Conservation (phyloP, 2,113 vertebrate genomes). For the Ploceus nigricollis region DNA sequence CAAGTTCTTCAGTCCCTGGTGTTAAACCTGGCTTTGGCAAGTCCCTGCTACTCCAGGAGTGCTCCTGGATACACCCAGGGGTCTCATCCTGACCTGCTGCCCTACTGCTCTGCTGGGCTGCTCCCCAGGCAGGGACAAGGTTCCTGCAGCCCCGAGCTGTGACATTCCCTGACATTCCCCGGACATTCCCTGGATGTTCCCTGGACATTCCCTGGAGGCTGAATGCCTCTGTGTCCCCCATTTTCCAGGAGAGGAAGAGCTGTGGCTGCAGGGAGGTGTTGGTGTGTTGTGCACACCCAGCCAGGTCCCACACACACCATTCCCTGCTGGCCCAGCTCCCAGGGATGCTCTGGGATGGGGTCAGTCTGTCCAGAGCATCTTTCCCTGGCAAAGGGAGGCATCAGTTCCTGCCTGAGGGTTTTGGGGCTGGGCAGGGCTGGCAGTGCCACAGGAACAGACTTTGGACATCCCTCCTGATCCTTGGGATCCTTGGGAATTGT, state of each 20-base stretch:
- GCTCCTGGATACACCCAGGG: not conserved
- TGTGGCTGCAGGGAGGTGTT: rapidly evolving
- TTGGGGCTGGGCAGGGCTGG: not conserved
- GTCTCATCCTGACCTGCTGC: not conserved
- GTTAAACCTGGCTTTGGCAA: not conserved
- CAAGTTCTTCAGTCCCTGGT: not conserved
- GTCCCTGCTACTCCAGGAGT: not conserved
- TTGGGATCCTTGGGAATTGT: not conserved
- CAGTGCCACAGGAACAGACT: not conserved
- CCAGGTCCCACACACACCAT: not conserved
- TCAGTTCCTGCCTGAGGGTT: not conserved
- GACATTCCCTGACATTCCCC: not conserved
- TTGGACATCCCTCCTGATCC: not conserved
- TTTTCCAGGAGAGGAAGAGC: not conserved
- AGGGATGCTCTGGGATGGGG: not conserved
- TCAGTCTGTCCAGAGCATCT: not conserved
- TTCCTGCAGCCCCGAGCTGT: not conserved
- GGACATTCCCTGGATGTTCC: not conserved
- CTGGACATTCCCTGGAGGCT: not conserved
- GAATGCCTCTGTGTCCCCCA: not conserved
- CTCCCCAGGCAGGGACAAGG: not conserved
- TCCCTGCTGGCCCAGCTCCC: not conserved
- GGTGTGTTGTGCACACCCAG: not conserved
- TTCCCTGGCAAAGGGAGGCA: not conserved
- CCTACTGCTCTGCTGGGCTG: not conserved